Evolutionary conservation across 2,797 vertebrate species (phyloP).

Genomic region (Onychomys leucogaster): DNA sequence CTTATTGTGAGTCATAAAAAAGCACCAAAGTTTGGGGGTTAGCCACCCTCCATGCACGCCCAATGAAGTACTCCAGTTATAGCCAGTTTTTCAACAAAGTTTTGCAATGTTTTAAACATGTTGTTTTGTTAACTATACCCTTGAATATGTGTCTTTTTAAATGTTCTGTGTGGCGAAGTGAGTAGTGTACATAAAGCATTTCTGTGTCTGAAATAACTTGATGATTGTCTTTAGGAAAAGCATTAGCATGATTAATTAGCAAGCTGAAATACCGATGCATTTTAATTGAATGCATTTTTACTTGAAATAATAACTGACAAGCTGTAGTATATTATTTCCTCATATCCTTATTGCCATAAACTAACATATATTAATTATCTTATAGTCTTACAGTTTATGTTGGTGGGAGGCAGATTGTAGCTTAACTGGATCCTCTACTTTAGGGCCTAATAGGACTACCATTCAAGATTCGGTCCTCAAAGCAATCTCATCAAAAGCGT

Average conservation of each 20-base stretch:
- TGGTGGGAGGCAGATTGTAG: background rate
- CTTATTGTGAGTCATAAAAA: background rate
- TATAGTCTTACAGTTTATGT: slow-evolving; percentile 16
- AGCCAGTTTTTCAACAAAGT: background rate
- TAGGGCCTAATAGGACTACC: background rate
- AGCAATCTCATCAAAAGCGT: slow-evolving; percentile 10
- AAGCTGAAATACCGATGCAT: slow-evolving; percentile 21
- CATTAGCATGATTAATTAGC: slow-evolving; percentile 15
- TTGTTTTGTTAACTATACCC: slow-evolving; percentile 39
- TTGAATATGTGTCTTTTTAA: background rate
- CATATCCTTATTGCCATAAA: background rate
- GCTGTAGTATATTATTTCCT: slow-evolving; percentile 8
- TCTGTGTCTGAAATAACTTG: slow-evolving; percentile 20
- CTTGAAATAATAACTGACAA: slow-evolving; percentile 54
- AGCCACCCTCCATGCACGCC: background rate
- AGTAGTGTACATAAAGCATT: background rate
- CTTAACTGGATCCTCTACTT: slow-evolving; percentile 48
- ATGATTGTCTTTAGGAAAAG: slow-evolving; percentile 46
- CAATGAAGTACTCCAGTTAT: background rate
- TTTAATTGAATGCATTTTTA: slow-evolving; percentile 28
- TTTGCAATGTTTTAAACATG: slow-evolving; percentile 21
- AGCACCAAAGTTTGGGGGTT: background rate
- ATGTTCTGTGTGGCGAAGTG: slow-evolving; percentile 46
- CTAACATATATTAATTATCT: background rate
- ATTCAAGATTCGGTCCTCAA: background rate